Evolutionary conservation across 2,113 vertebrate species (phyloP).

Genomic region (Holacanthus passer): DNA sequence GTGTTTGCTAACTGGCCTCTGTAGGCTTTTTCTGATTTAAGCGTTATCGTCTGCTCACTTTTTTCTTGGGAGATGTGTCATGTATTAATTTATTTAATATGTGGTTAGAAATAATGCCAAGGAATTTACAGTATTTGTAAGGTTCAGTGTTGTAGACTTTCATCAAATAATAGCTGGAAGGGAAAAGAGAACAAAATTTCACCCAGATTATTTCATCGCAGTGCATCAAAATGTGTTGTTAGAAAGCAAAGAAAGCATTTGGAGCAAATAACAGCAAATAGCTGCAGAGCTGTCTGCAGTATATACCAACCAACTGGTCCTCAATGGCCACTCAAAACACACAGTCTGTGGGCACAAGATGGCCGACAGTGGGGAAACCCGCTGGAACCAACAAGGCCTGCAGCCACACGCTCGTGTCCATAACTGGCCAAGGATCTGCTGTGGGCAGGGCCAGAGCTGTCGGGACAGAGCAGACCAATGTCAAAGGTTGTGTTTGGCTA

Average conservation of each 20-base stretch:
- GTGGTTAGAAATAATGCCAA: background rate
- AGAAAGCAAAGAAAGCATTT: background rate
- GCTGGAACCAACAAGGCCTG: slow-evolving; percentile 9
- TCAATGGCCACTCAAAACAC: slow-evolving; percentile 15
- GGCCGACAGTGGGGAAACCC: slow-evolving; percentile 22
- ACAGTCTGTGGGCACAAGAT: slow-evolving; percentile 24
- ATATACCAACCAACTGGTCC: background rate
- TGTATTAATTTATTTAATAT: background rate
- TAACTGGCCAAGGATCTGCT: slow-evolving; percentile 32
- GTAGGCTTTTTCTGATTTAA: background rate
- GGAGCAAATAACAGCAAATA: background rate
- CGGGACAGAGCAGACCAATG: slow-evolving; percentile 35
- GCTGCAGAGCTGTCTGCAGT: background rate
- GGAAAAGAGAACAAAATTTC: background rate
- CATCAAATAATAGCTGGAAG: background rate
- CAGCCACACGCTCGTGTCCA: slow-evolving; percentile 22
- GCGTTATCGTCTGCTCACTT: background rate
- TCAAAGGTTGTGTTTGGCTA: slow-evolving; percentile 60
- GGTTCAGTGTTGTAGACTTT: background rate
- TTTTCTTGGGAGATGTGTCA: background rate
- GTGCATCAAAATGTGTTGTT: background rate
- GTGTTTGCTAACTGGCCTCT: background rate
- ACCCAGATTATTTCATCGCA: too few species aligned
- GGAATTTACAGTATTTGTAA: background rate
- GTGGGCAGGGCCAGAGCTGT: slow-evolving; percentile 11